Evolutionary conservation across 2,797 vertebrate genomes (phyloP).

Genomic region (Cirrhinus mrigala): DNA sequence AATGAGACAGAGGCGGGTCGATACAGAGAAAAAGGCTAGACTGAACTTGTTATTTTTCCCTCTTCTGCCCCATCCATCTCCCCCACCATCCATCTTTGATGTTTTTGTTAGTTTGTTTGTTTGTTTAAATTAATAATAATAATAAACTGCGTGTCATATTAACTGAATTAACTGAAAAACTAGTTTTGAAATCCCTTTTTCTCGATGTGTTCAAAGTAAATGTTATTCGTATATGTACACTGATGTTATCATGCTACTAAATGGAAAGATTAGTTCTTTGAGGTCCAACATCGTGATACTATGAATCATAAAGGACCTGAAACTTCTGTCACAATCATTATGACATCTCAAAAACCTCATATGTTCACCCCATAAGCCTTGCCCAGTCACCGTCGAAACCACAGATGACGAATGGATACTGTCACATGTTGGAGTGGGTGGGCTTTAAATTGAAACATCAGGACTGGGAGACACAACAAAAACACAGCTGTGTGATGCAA

Average conservation of each 20-base stretch:
- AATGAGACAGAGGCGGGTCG: constrained; percentile 16
- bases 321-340: neutral
- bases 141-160: neutral
- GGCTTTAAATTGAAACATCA: constrained; percentile 15
- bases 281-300: neutral
- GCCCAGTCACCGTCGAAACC: neutral
- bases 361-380: neutral
- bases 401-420: constrained; percentile 3
- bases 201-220: neutral
- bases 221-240: neutral
- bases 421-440: constrained; percentile 15
- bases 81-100: too few relatives aligned
- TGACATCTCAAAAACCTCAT: neutral
- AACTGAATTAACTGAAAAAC: neutral
- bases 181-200: neutral
- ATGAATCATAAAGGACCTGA: constrained; percentile 7
- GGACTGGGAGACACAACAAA: neutral
- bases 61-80: too few relatives aligned
- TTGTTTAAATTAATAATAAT: neutral
- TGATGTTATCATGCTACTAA: too few relatives aligned
- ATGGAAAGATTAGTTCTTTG: neutral
- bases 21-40: constrained; percentile 42
- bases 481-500: neutral
- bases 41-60: constrained; percentile 30
- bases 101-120: neutral